Conservation (phyloP, 1,140 invertebrate genomes). For the Euschistus heros region DNA sequence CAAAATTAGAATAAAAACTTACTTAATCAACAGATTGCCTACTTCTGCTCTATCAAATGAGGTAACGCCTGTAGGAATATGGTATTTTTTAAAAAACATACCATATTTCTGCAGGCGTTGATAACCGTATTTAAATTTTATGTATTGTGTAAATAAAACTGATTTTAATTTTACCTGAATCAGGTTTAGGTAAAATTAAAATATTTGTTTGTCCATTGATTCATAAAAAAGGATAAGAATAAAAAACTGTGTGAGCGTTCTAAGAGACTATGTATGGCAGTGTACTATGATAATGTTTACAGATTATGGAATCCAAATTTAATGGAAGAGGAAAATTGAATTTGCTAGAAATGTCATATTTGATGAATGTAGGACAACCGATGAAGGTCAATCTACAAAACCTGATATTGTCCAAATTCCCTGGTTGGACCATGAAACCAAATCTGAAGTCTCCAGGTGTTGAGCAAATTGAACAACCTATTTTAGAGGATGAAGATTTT, state of each 20-base stretch:
- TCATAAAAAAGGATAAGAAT: neutral
- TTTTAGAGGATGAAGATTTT: neutral
- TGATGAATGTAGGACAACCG: neutral
- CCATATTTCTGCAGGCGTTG: too few species aligned
- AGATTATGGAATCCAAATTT: neutral
- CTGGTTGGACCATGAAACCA: neutral
- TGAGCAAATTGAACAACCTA: neutral
- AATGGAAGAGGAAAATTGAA: neutral
- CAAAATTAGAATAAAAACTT: too few species aligned
- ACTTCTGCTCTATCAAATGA: neutral
- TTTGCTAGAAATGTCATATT: neutral
- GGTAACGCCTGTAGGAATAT: conserved; percentile 22
- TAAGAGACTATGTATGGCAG: neutral
- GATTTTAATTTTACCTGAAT: too few species aligned
- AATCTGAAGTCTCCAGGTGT: neutral
- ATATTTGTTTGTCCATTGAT: conserved; percentile 26
- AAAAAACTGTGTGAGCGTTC: neutral
- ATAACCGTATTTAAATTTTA: too few species aligned
- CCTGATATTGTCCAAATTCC: neutral
- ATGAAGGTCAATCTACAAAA: too few species aligned
- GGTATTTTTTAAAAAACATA: too few species aligned
- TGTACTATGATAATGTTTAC: neutral
- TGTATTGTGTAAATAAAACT: too few species aligned
- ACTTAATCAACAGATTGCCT: neutral
- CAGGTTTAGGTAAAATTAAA: conserved; percentile 27